phyloP scores from a whole-genome alignment of 2,888 invertebrate genomes.

The Girardia tigrina region DNA sequence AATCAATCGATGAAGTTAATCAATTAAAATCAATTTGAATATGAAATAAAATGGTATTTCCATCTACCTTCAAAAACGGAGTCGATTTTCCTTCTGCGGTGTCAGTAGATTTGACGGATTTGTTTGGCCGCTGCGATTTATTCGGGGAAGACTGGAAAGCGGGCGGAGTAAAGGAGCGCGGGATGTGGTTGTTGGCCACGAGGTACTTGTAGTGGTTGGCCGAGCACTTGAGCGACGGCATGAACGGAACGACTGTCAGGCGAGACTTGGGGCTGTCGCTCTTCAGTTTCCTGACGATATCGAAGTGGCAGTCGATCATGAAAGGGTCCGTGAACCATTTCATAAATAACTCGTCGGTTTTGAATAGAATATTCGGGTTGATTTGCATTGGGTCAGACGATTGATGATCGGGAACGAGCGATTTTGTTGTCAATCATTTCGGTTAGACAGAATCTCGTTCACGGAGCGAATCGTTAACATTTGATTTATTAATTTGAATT shows the following conservation, averaged over 20 bases:
- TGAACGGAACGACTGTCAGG: neutral
- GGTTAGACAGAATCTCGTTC: no score
- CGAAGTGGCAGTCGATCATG: neutral
- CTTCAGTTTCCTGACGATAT: neutral
- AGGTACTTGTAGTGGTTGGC: neutral
- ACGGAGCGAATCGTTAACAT: no score
- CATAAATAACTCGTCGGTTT: slow-evolving; percentile 15
- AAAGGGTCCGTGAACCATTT: slow-evolving; percentile 4
- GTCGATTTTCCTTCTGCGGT: neutral
- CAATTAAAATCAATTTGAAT: no score
- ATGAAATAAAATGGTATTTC: neutral
- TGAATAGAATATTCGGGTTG: neutral
- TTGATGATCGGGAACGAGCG: no score
- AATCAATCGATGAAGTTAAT: no score
- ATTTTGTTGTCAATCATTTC: no score
- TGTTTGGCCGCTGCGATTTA: neutral
- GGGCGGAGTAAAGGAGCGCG: neutral
- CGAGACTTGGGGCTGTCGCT: neutral
- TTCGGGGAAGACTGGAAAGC: neutral
- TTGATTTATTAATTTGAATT: no score
- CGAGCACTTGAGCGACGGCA: neutral
- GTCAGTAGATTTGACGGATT: neutral
- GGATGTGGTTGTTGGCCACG: neutral
- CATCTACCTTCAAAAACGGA: neutral
- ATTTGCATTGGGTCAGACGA: no score